A percentile compares a stretch with the other conserved stretches of the same genome.
Conservation (phyloP, 2,888 invertebrate species). For the Yponomeuta plumbellus region DNA sequence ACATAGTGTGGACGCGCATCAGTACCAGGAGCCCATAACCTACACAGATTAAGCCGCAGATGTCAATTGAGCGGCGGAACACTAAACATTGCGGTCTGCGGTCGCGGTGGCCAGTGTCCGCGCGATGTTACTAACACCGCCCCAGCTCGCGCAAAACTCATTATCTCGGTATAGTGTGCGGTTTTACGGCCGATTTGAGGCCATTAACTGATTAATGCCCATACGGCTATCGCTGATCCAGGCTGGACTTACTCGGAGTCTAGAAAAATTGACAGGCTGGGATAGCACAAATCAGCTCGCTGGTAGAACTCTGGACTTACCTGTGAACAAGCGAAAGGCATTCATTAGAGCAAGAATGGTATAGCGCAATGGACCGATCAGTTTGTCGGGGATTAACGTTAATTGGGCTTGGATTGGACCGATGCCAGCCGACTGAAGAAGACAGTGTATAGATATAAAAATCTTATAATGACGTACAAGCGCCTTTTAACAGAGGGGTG, state of each 20-base stretch:
- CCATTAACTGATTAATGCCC: no score
- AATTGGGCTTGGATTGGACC: background rate
- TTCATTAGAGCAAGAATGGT: background rate
- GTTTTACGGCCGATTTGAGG: no score
- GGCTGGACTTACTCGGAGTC: background rate
- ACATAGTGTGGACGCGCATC: background rate
- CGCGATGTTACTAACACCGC: background rate
- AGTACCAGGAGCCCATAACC: slow-evolving; percentile 24
- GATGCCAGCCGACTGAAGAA: background rate
- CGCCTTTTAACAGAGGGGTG: no score
- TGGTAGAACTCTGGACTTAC: background rate
- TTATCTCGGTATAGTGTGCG: background rate
- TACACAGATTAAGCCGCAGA: slow-evolving; percentile 10
- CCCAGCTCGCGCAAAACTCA: background rate
- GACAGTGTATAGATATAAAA: no score
- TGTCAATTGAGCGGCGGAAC: background rate
- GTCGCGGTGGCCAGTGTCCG: background rate
- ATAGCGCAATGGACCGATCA: background rate
- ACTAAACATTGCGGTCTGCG: background rate
- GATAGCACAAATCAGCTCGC: no score
- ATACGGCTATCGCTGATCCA: no score
- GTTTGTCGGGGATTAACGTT: background rate
- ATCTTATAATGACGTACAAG: no score
- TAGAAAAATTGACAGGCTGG: background rate
- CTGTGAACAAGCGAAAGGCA: background rate